Evolutionary conservation across 2,888 invertebrate species (phyloP), one percentile per base, ranked within the genome.

Genomic region (Lasioglossum marginatum): DNA sequence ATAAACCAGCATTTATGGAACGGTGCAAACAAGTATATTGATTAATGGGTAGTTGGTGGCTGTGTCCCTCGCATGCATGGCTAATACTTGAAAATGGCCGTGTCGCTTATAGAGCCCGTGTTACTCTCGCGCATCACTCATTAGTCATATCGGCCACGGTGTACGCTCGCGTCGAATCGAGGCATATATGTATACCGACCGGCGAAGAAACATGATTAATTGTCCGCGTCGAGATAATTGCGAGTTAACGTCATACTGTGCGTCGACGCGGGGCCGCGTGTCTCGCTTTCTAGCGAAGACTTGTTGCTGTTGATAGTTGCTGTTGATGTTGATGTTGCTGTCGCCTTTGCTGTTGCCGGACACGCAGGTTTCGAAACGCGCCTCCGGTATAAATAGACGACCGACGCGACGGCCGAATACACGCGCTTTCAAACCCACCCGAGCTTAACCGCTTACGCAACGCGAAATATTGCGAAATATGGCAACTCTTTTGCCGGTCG

Each of bases 1-100:
- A 94, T 94, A 70, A 70, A 57, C 78, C 93, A 95, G 94, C 93
- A 85, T 70, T 70, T 90, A 92, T 94, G 93, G 88, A 91, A 87
- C 89, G 88, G 89, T 92, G 91, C 92, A 93, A 66, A 91, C 91
- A 92, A 87, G 89, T 92, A 94, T 70, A 70, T 37, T 93, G 93
- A 93, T 94, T 88, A 82, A 91, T 92, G 91, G 91, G 16, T 48
- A 66, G 66, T 66, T 66, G 31, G 77, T 77, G 91, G 89, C 88
- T 85, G 88, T 87, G 88, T 86, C 83, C 83, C 88, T 89, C 88
- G 86, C 92, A 93, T 93, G 92, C 91, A 92, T 91, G 89, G 88
- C 83, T 86, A 87, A 88, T 88, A 86, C 71, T 88, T 81, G 48
- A 66, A 23, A 52, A 77, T 83, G 74, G 77, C 73, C 77, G 82